These are phyloP conservation scores for Andrena flavipes DNA, from an alignment of 2,888 invertebrate species.

Conservation along the genomic window DNA sequence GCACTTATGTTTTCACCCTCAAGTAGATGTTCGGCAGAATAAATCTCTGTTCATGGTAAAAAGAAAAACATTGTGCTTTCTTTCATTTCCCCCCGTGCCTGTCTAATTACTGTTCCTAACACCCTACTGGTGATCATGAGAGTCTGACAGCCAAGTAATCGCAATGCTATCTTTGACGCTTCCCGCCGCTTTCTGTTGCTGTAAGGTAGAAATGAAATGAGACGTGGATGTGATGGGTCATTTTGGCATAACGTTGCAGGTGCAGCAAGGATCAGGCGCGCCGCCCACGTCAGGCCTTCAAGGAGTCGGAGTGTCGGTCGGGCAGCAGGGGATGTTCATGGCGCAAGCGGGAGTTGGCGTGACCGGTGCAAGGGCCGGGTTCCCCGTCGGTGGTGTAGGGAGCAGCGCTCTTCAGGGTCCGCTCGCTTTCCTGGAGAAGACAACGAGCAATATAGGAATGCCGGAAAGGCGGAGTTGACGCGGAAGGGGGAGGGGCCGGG, in stretches of 20 bases:
- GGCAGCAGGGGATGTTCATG: slow-evolving; percentile 82
- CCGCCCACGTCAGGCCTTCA: slow-evolving; percentile 79
- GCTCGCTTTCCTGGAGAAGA: slow-evolving; percentile 94
- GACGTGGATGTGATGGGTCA: slow-evolving; percentile 7
- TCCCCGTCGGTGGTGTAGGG: slow-evolving; percentile 86
- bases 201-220: neutral
- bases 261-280: slow-evolving; percentile 80
- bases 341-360: slow-evolving; percentile 77
- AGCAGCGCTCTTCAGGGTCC: slow-evolving; percentile 91
- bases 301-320: slow-evolving; percentile 79
- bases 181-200: neutral
- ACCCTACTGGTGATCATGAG: slow-evolving; percentile 59
- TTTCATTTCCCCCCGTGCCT: slow-evolving; percentile 81
- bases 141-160: slow-evolving; percentile 11
- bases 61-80: slow-evolving; percentile 80
- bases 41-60: slow-evolving; percentile 81
- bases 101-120: slow-evolving; percentile 64
- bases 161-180: neutral
- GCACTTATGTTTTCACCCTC: slow-evolving; percentile 74
- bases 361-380: slow-evolving; percentile 87
- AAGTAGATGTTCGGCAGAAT: slow-evolving; percentile 80
- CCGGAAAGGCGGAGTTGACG: slow-evolving; percentile 94
- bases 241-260: slow-evolving; percentile 75
- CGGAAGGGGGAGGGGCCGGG: slow-evolving; percentile 94
- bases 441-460: slow-evolving; percentile 96